Evolutionary conservation across 2,888 invertebrate genomes (phyloP), one percentile per base, ranked within the genome.

Genomic region (Aspidapion aeneum): DNA sequence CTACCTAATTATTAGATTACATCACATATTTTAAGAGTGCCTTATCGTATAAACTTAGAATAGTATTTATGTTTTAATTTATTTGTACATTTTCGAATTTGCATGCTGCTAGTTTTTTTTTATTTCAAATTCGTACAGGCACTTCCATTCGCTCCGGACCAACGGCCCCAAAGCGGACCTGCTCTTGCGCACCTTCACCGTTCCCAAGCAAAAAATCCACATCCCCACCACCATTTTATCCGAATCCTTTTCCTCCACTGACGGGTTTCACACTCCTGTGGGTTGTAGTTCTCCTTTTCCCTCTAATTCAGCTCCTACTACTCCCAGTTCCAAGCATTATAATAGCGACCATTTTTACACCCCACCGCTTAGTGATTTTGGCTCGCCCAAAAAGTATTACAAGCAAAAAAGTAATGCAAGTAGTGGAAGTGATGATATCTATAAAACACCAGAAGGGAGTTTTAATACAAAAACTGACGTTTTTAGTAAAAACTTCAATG

Each of bases 141-240:
- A 83, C 74, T 84, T 84, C 72, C 84, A 84, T 72, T 84, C 85
- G 75, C 82, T 84, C 74, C 83, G 84, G 83, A 77, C 81, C 66
- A 69, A 70, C 66, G 35, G 35, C 35, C 35, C 35, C 35, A n/a
- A n/a, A n/a, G n/a, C n/a, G n/a, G n/a, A n/a, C n/a, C 70, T 72
- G 61, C 71, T 73, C 59, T 69, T 70, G 57, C 70, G 74, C 60
- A 71, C 73, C 55, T 70, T 73, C 63, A 71, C 72, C 59, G 69
- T 71, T 70, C 73, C 76, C 66, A 70, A 74, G 67, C 72, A 75
- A 49, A 60, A 63, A 67, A 60, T 75, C 64, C 69, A 74, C 68
- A 75, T 73, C 65, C 74, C 71, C 68, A 76, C 64, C 64, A 75
- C 65, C 67, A 77, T 68, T 51, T 57, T 61, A 18, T 65, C 67